Base-by-base conservation (phyloP, 2,113 vertebrate species). In the Varanus salvator region DNA sequence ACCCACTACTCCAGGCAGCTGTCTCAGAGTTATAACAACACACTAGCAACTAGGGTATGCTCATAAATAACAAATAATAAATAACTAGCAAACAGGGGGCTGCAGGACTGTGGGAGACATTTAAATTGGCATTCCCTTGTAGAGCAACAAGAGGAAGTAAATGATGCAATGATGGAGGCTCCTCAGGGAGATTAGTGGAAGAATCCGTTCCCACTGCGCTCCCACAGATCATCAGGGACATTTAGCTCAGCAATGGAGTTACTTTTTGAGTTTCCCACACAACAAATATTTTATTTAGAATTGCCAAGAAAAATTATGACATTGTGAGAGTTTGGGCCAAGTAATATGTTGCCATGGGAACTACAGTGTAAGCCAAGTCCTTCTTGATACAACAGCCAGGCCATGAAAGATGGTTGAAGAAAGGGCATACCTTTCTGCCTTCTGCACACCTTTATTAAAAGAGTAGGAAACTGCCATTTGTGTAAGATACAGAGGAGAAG, bases 261-360 rank as follows among this genome's bases (percentile, higher is more conserved):
- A 57, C n/a, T 81, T 57, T 81, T 31, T n/a, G 80, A 54, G 60
- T 64, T 64, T 64, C 60, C 71, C 12, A 34, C 71, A 34, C 71
- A 8, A 64, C 27, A 8, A 48, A 48, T 84, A 44, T 44, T 84
- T 68, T 68, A 68, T 66, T 84, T 84, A 84, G 48, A 44, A 84
- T 84, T 64, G 44, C 38, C 25, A 66, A 60, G 23, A 27, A 84
- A 11, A 23, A 38, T 77, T 48, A 25, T 38, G 34, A 48, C 38
- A 48, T 8, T 25, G 21, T 48, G 19, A 38, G 81, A 2, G 12
- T 17, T 64, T 64, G n/a, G 14, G 57, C 64, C 31, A 83, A 83
- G 64, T 64, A 83, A 83, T 60, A 34, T 83, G n/a, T 66, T 64
- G n/a, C 60, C 64, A 83, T 83, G 81, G 81, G 34, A 83, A 83